Evolutionary conservation across 2,888 invertebrate species (phyloP).

Genomic region (Hypena proboscidalis): DNA sequence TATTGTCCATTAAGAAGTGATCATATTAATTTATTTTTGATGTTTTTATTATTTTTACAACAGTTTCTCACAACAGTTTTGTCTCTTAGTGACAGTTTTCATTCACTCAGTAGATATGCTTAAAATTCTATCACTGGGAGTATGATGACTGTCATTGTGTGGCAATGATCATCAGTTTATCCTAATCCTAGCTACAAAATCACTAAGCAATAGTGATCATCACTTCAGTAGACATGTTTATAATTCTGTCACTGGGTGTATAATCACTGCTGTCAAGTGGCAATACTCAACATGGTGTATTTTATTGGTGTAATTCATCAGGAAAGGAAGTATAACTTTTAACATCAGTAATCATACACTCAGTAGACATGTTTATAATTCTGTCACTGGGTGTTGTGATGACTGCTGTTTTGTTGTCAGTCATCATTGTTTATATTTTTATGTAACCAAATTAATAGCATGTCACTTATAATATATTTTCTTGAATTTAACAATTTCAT

Average conservation of each 20-base stretch:
- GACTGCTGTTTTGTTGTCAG: neutral
- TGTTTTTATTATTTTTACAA: too few species aligned
- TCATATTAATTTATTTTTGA: too few species aligned
- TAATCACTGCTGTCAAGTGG: conserved; percentile 23
- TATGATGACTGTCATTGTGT: conserved; percentile 27
- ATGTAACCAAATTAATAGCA: too few species aligned
- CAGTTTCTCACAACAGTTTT: too few species aligned
- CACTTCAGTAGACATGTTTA: conserved; percentile 33
- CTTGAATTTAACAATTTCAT: too few species aligned
- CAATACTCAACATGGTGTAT: too few species aligned
- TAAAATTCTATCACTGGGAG: conserved; percentile 37
- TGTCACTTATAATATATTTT: too few species aligned
- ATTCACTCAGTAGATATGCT: conserved; percentile 33
- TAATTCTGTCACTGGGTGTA: conserved; percentile 39
- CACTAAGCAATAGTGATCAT: conserved; percentile 19
- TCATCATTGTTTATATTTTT: too few species aligned
- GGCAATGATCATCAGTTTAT: conserved; percentile 2
- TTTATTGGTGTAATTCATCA: conserved; percentile 18
- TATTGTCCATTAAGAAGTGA: too few species aligned
- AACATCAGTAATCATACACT: conserved; percentile 15
- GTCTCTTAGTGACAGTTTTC: conserved; percentile 19
- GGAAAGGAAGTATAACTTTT: too few species aligned
- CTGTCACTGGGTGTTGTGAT: conserved; percentile 41
- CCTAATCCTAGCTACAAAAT: neutral
- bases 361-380: conserved; percentile 28